Evolutionary conservation across 2,888 invertebrate species (phyloP), one percentile per base, ranked within the genome.

Genomic region (Mythimna ferrago): DNA sequence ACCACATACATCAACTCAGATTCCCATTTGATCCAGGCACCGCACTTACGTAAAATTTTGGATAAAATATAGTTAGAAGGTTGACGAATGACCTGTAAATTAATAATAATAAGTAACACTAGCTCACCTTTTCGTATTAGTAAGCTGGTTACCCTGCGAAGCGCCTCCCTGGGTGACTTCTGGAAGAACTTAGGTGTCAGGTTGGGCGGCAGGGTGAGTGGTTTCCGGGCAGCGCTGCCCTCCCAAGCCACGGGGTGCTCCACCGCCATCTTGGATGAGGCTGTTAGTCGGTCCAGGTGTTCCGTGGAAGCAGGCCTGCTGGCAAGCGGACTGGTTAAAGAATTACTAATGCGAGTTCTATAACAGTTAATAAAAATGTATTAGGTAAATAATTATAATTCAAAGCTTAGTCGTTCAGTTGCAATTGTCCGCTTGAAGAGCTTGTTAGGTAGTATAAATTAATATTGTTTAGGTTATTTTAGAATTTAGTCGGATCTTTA

Each of bases 151-250:
- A 98, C 98, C 93, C 98, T 97, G 90, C 98, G 97, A 86, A 98
- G 97, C 77, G 98, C 98, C 94, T 98, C 98, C 89, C 98, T 97
- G 64, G 98, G 98, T 84, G 98, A 98, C 94, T 98, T 98, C 93
- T 98, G 98, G 97, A 98, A 98, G 97, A 98, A 98, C 95, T 98
- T 98, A 88, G 98, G 98, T 83, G 98, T 98, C 90, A 98, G 96
- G 96, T 98, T 98, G 76, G 98, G 98, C 70, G 98, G 98, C 89
- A 98, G 96, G n/a, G 98, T 98, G 83, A 98, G 96, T 7, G 98
- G 98, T 91, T 98, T 98, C 89, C 98, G 97, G 82, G 96, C 97
- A 89, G 89, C 97, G 80, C 97, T 89, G 76, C 93, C 93, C 65
- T 96, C 96, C 95, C 96, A 96, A 1, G 96, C 90, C 79, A 95